Percentiles rank a stretch among this genome's conserved stretches.
Conservation (phyloP, 2,797 vertebrate species). For the Hypotaenidia okinawae region DNA sequence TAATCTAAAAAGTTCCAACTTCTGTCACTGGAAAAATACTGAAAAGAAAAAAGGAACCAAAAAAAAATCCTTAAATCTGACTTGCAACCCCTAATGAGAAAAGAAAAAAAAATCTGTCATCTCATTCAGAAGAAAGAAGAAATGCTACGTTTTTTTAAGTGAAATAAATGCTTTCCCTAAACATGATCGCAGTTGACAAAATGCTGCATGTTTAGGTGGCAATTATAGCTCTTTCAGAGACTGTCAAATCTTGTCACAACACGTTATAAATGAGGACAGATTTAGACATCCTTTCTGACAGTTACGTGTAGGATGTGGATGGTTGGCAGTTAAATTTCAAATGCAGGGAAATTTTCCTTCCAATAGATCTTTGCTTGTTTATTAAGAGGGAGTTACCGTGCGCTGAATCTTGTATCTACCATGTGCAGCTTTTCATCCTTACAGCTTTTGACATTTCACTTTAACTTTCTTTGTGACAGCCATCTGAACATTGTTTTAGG, state of each 20-base stretch:
- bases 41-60: slow-evolving; percentile 31
- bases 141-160: slow-evolving; percentile 60
- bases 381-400: slow-evolving; percentile 77
- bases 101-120: slow-evolving; percentile 64
- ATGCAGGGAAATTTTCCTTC: slow-evolving; percentile 77
- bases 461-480: slow-evolving; percentile 73
- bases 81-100: slow-evolving; percentile 65
- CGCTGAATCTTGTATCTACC: slow-evolving; percentile 73
- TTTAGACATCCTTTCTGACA: slow-evolving; percentile 84
- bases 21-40: slow-evolving; percentile 47
- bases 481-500: slow-evolving; percentile 61
- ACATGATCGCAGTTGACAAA: slow-evolving; percentile 82
- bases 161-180: slow-evolving; percentile 82
- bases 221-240: slow-evolving; percentile 84
- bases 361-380: slow-evolving; percentile 78
- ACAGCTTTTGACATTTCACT: slow-evolving; percentile 72
- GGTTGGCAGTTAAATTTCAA: slow-evolving; percentile 82
- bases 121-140: slow-evolving; percentile 74
- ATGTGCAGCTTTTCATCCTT: slow-evolving; percentile 73
- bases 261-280: slow-evolving; percentile 84
- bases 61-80: slow-evolving; percentile 34
- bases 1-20: slow-evolving; percentile 63
- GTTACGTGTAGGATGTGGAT: slow-evolving; percentile 83
- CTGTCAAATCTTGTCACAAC: slow-evolving; percentile 85
- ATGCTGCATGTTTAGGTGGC: slow-evolving; percentile 83